Evolutionary conservation across 2,797 vertebrate species (phyloP).

Genomic region (Sebastes paucispinis): DNA sequence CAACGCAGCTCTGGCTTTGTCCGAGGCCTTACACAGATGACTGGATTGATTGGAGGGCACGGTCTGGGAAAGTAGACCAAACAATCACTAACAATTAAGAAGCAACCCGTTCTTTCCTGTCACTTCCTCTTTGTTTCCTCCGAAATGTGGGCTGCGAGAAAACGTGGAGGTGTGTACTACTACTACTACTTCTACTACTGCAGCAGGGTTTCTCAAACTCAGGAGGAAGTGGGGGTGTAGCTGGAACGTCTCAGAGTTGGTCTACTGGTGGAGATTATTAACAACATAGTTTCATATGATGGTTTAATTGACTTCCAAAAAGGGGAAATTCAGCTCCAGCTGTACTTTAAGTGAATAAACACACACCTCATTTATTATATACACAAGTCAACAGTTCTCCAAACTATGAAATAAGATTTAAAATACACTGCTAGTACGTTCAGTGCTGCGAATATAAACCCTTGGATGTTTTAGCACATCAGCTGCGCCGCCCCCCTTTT

Average conservation of each 20-base stretch:
- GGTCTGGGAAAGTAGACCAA: constrained; percentile 71
- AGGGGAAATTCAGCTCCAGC: not conserved
- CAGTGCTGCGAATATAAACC: not conserved
- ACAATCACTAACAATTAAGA: constrained; percentile 75
- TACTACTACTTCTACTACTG: not conserved
- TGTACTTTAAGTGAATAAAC: not conserved
- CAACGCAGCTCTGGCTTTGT: constrained; percentile 74
- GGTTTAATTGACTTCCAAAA: not conserved
- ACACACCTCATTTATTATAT: not conserved
- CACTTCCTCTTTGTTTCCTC: constrained; percentile 63
- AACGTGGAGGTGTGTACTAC: constrained; percentile 25
- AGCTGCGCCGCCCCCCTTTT: too few species aligned
- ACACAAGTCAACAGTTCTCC: not conserved
- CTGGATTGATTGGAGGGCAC: constrained; percentile 71
- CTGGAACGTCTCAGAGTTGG: not conserved
- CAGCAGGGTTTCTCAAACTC: not conserved
- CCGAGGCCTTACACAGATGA: constrained; percentile 70
- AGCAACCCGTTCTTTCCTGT: constrained; percentile 64
- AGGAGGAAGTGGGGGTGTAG: not conserved
- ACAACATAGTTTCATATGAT: not conserved
- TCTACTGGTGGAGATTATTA: constrained; percentile 1
- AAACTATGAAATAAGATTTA: not conserved
- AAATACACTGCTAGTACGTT: not conserved
- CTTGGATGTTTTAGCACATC: not conserved
- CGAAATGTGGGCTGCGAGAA: constrained; percentile 24